These are phyloP conservation scores for Drosophila grimshawi DNA, from an alignment of 1,140 invertebrate genomes.

Conservation along the genomic window DNA sequence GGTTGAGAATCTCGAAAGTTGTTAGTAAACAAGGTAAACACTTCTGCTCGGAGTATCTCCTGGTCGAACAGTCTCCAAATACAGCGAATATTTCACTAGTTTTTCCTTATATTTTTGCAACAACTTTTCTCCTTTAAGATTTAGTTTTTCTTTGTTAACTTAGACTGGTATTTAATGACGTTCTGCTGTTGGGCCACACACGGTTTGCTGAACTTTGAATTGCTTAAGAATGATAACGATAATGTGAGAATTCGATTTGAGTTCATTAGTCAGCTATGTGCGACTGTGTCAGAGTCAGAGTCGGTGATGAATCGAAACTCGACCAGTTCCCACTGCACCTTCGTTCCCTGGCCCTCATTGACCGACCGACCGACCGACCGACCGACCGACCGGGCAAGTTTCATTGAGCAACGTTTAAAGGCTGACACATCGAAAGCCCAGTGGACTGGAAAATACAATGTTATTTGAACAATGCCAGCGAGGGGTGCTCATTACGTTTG, in stretches of 20 bases:
- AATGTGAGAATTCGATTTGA: constrained; percentile 17
- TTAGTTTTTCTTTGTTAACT: too few species aligned
- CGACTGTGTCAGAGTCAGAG: neutral
- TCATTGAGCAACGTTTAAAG: constrained; percentile 35
- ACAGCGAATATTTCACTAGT: too few species aligned
- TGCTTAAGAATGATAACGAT: constrained; percentile 6
- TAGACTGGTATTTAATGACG: neutral
- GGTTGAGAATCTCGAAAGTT: too few species aligned
- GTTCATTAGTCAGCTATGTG: constrained; percentile 7
- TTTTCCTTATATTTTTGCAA: too few species aligned
- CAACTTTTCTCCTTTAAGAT: too few species aligned
- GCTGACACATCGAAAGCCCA: constrained; percentile 16
- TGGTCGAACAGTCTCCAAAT: too few species aligned
- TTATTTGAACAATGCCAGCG: constrained; percentile 31
- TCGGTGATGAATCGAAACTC: constrained; percentile 17
- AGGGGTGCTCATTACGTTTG: constrained; percentile 9
- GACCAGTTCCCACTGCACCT: constrained; percentile 11
- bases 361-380: too few species aligned
- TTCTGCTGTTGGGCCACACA: constrained; percentile 32
- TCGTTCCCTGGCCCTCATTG: constrained; percentile 6
- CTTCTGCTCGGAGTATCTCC: too few species aligned
- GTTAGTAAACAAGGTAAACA: too few species aligned
- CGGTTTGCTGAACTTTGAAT: constrained; percentile 36
- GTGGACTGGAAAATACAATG: constrained; percentile 28
- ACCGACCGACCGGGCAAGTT: constrained; percentile 20